Evolutionary conservation across 2,797 vertebrate genomes (phyloP), one percentile per base, ranked within the genome.

Genomic region (Takifugu ocellatus): DNA sequence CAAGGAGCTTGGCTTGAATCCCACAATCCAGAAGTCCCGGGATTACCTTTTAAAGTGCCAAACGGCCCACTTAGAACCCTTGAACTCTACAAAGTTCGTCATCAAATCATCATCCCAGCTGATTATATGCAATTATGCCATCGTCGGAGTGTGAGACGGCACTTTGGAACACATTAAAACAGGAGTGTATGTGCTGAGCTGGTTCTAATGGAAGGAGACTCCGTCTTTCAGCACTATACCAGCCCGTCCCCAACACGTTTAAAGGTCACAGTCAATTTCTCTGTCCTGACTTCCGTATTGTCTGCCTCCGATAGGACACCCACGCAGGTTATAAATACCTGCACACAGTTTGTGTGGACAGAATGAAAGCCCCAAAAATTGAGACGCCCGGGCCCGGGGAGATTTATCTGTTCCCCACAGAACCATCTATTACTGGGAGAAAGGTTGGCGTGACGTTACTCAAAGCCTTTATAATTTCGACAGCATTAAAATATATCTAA

Each of bases 21-120:
- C 84, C 86, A 56, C 73, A 59, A 72, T 74, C 77, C 75, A 75
- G 46, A 16, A 63, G 73, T 75, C 59, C 47, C 51, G 57, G 61
- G 68, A 57, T 64, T 61, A 68, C 54, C 12, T 68, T 75, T 81
- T 82, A 83, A 79, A 79, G 75, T 63, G 68, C 75, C 78, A 83
- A 84, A 84, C 75, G 71, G 81, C 81, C 77, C 67, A 27, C 76
- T 81, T 73, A 59, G 78, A 89, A 82, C 83, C 74, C 66, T 29
- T 68, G 49, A 84, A 76, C 77, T 81, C 86, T 70, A 75, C 79
- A 68, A 82, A 85, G 78, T 75, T 79, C 8, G 21, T 76, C 68
- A 83, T 80, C 66, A 81, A 87, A 84, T 83, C 77, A 79, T 86
- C 77, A 67, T 72, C 51, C 61, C 60, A 47, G 66, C 66, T 70